Evolutionary conservation across 1,140 invertebrate genomes (phyloP).

Genomic region (Dendrolimus punctatus): DNA sequence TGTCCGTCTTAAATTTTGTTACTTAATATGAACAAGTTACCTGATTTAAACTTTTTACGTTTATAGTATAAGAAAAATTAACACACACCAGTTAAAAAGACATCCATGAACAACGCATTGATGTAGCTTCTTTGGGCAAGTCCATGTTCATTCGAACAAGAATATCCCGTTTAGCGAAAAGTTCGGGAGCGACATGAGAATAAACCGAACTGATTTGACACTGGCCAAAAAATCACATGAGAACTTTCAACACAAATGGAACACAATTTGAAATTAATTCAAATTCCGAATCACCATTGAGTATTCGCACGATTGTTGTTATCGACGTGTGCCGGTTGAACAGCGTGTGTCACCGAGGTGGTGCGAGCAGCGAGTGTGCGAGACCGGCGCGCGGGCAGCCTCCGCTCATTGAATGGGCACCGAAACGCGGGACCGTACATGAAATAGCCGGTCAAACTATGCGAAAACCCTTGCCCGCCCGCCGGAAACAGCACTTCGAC

Average conservation of each 20-base stretch:
- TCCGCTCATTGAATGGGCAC: slow-evolving; percentile 63
- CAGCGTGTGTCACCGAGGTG: slow-evolving; percentile 41
- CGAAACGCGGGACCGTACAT: slow-evolving; percentile 61
- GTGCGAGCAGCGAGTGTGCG: slow-evolving; percentile 35
- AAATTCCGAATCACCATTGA: slow-evolving; percentile 15
- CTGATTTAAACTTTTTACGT: slow-evolving; percentile 1
- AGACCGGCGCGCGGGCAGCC: slow-evolving; percentile 59
- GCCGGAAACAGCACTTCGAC: slow-evolving; percentile 45
- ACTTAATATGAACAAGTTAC: slow-evolving; percentile 3
- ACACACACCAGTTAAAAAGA: slow-evolving; percentile 69
- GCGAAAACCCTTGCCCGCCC: slow-evolving; percentile 64
- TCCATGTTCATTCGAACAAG: slow-evolving; percentile 63
- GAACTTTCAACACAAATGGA: slow-evolving; percentile 13
- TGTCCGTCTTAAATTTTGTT: neutral
- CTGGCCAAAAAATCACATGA: slow-evolving; percentile 36
- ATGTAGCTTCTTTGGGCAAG: slow-evolving; percentile 59
- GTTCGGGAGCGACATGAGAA: slow-evolving; percentile 20
- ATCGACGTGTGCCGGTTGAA: slow-evolving; percentile 17
- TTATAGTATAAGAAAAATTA: slow-evolving; percentile 19
- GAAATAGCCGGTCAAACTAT: slow-evolving; percentile 65
- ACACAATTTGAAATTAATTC: slow-evolving; percentile 8
- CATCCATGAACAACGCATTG: slow-evolving; percentile 71
- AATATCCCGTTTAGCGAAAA: slow-evolving; percentile 30
- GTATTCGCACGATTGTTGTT: slow-evolving; percentile 20
- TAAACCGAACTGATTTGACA: slow-evolving; percentile 26